Base-by-base conservation (phyloP, 2,113 vertebrate species). In the Gobius niger region DNA sequence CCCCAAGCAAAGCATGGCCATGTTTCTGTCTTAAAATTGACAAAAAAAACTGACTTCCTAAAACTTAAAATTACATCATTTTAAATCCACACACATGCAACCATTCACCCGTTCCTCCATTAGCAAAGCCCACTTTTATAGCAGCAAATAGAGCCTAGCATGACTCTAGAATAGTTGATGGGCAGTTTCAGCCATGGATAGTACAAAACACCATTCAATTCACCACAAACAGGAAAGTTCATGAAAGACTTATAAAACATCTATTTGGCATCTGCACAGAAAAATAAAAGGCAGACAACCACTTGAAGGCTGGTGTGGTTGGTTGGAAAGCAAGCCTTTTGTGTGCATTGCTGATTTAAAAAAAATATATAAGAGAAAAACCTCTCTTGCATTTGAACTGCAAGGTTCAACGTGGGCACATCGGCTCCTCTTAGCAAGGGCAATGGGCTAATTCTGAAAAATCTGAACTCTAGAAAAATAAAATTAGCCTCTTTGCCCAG, bases 61-160 rank as follows among this genome's bases (percentile, higher is more conserved):
- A 73, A 65, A 34, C 63, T 44, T 14, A 60, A 24, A 19, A 47
- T 42, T 63, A 78, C 44, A 49, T 57, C 2, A 42, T 54, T 13
- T 41, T 46, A 7, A 47, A 67, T 68, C 72, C 47, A 57, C 46
- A 67, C 73, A 63, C 51, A 54, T 53, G 57, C 42, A 65, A 50
- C 24, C 63, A 14, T 52, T 61, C 19, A 7, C 47, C 15, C 47
- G 46, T 53, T 19, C 70, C 68, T 78, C 68, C 44, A 64, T 77
- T 65, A 84, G 90, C 76, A 89, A 90, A 93, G 93, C 89, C 94
- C 90, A 93, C 91, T 93, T 82, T 92, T 89, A 40, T 96, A 98
- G 97, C 97, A 98, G 96, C 97, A 96, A 85, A 16, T 73, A 93
- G 94, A 94, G 94, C 91, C 91, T 87, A 53, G 65, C 14, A 54